Percentiles rank a stretch among this genome's conserved stretches.
Evolutionary conservation across 2,797 vertebrate species (phyloP).

Genomic region (Sebastes taczanowskii): DNA sequence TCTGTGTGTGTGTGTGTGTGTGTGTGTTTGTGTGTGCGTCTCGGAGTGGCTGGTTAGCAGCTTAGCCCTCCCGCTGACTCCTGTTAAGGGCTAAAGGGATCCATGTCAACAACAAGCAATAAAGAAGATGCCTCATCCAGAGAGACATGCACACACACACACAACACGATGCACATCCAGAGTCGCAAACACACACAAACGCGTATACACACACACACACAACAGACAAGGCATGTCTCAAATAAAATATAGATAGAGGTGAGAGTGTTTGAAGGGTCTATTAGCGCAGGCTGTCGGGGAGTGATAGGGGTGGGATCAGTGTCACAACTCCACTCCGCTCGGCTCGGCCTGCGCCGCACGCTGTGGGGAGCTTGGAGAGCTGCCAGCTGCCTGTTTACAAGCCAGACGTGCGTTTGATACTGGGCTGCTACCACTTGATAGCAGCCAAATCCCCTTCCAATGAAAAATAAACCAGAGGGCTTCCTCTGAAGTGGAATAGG

Average conservation of each 20-base stretch:
- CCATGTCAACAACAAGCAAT: conserved; percentile 82
- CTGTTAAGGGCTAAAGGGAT: conserved; percentile 82
- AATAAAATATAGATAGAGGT: conserved; percentile 85
- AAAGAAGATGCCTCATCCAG: conserved; percentile 76
- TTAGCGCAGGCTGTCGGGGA: conserved; percentile 75
- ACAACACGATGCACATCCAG: conserved; percentile 46
- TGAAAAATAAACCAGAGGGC: conserved; percentile 70
- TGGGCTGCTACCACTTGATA: conserved; percentile 70
- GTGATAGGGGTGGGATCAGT: conserved; percentile 78
- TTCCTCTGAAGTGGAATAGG: conserved; percentile 68
- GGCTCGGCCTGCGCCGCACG: conserved; percentile 44
- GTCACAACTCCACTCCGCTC: conserved; percentile 69
- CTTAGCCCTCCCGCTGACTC: conserved; percentile 77
- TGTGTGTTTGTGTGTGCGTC: conserved; percentile 20
- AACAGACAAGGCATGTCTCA: conserved; percentile 68
- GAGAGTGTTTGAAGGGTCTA: conserved; percentile 83
- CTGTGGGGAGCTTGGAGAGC: conserved; percentile 71
- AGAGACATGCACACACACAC: conserved; percentile 50
- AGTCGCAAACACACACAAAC: conserved; percentile 10
- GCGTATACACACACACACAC: conserved; percentile 3
- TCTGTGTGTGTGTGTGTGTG: conserved; percentile 27
- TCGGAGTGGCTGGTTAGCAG: conserved; percentile 72
- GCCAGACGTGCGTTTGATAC: conserved; percentile 73
- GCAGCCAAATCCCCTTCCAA: conserved; percentile 74
- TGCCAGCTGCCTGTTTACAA: conserved; percentile 82